phyloP scores from a whole-genome alignment of 1,140 invertebrate species.

The Papilio machaon region DNA sequence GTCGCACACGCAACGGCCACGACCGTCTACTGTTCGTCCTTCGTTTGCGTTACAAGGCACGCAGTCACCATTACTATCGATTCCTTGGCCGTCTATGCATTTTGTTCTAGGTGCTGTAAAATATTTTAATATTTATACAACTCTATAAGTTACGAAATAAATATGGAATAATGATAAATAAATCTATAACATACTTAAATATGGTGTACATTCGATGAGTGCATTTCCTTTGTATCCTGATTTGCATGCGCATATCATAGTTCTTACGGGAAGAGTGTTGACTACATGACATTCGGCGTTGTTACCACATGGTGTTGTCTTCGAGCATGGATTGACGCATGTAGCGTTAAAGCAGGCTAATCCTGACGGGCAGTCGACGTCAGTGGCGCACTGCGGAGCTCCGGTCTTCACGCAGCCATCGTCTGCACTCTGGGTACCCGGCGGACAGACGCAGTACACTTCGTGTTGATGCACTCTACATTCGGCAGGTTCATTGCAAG shows the following conservation, averaged over 20 bases:
- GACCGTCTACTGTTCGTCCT: conserved; percentile 88
- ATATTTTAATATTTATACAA: conserved; percentile 40
- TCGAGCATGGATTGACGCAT: conserved; percentile 92
- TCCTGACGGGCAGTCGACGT: conserved; percentile 91
- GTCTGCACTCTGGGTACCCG: conserved; percentile 87
- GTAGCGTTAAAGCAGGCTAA: conserved; percentile 90
- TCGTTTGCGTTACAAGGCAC: conserved; percentile 87
- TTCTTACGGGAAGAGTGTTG: conserved; percentile 91
- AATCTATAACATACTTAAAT: conserved; percentile 79
- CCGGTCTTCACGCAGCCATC: conserved; percentile 85
- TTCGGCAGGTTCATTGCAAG: conserved; percentile 87
- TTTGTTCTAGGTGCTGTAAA: conserved; percentile 61
- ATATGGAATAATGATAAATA: conserved; percentile 22
- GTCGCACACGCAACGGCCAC: conserved; percentile 91
- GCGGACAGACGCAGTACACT: conserved; percentile 89
- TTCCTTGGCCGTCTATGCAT: conserved; percentile 84
- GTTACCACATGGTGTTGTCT: conserved; percentile 90
- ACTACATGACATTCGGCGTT: conserved; percentile 91
- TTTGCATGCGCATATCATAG: conserved; percentile 94
- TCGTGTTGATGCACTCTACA: conserved; percentile 90
- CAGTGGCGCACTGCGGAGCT: conserved; percentile 86
- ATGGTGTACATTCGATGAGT: conserved; percentile 88
- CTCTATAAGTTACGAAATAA: not conserved
- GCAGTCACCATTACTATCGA: conserved; percentile 90
- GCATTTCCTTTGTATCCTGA: conserved; percentile 92